Evolutionary conservation across 2,888 invertebrate genomes (phyloP).

Genomic region (Pollenia amentaria): DNA sequence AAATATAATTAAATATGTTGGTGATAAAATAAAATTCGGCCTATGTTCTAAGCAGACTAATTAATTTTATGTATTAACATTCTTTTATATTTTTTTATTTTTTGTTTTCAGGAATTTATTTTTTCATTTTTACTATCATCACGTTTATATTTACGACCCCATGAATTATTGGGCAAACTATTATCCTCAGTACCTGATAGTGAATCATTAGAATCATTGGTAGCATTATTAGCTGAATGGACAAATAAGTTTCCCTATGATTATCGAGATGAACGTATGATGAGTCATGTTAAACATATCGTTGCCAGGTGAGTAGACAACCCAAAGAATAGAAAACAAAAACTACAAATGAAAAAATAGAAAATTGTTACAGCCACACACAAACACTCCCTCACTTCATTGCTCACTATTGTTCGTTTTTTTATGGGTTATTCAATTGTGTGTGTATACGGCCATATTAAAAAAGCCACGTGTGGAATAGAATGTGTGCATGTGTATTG

Average conservation of each 20-base stretch:
- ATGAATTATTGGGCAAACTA: conserved; percentile 84
- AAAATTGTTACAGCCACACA: neutral
- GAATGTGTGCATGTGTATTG: neutral
- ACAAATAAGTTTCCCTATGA: conserved; percentile 84
- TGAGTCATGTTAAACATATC: conserved; percentile 85
- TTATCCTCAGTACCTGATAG: conserved; percentile 84
- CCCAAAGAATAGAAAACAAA: neutral
- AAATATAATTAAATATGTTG: too few relatives aligned
- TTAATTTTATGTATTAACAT: neutral
- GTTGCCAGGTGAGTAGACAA: conserved; percentile 82
- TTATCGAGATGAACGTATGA: conserved; percentile 85
- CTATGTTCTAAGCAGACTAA: neutral
- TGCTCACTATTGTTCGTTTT: conserved; percentile 1
- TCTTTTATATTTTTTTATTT: conserved; percentile 32
- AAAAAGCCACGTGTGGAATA: neutral
- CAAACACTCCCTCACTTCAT: neutral
- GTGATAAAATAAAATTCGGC: too few relatives aligned
- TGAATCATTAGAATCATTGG: conserved; percentile 83
- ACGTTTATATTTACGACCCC: conserved; percentile 84
- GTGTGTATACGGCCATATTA: too few relatives aligned
- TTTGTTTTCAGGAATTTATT: conserved; percentile 82
- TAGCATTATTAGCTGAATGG: conserved; percentile 83
- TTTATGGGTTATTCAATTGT: neutral
- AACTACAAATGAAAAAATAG: neutral
- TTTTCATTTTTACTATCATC: conserved; percentile 85